Conservation (phyloP, 2,888 invertebrate species). For the Platycheirus albimanus region DNA sequence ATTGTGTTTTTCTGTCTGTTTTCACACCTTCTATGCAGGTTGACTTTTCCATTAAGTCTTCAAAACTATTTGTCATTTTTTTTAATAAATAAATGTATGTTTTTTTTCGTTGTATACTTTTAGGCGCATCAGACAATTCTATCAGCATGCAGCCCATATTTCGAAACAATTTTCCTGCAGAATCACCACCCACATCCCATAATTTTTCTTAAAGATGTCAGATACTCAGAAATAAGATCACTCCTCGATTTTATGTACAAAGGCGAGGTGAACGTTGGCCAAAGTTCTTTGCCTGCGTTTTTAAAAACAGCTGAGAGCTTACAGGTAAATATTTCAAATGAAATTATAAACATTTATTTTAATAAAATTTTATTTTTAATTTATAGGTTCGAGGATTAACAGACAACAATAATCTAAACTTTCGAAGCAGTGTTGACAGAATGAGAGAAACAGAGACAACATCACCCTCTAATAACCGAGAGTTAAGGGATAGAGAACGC, state of each 20-base stretch:
- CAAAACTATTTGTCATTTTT: background rate
- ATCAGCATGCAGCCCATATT: slow-evolving; percentile 97
- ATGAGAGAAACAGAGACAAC: slow-evolving; percentile 82
- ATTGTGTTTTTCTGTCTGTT: background rate
- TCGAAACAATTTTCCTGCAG: slow-evolving; percentile 94
- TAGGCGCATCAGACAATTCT: slow-evolving; percentile 96
- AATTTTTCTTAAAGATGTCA: slow-evolving; percentile 96
- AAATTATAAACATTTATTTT: background rate
- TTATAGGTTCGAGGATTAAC: slow-evolving; percentile 89
- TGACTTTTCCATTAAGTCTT: background rate
- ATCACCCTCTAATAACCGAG: slow-evolving; percentile 80
- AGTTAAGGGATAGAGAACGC: slow-evolving; percentile 77
- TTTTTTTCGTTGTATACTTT: slow-evolving; percentile 79
- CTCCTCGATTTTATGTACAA: slow-evolving; percentile 97
- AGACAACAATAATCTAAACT: slow-evolving; percentile 88
- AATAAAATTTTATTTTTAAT: slow-evolving; percentile 14
- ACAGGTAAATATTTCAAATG: slow-evolving; percentile 85
- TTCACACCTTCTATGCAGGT: background rate
- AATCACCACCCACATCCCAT: slow-evolving; percentile 95
- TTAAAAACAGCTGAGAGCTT: slow-evolving; percentile 95
- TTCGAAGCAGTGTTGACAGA: slow-evolving; percentile 82
- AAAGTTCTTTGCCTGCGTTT: slow-evolving; percentile 94
- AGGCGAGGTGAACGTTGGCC: slow-evolving; percentile 95
- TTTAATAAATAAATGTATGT: slow-evolving; percentile 27
- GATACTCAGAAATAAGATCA: slow-evolving; percentile 94